Percentiles rank a stretch among this genome's conserved stretches.
phyloP scores from a whole-genome alignment of 2,797 vertebrate species.

The Mycteria americana region DNA sequence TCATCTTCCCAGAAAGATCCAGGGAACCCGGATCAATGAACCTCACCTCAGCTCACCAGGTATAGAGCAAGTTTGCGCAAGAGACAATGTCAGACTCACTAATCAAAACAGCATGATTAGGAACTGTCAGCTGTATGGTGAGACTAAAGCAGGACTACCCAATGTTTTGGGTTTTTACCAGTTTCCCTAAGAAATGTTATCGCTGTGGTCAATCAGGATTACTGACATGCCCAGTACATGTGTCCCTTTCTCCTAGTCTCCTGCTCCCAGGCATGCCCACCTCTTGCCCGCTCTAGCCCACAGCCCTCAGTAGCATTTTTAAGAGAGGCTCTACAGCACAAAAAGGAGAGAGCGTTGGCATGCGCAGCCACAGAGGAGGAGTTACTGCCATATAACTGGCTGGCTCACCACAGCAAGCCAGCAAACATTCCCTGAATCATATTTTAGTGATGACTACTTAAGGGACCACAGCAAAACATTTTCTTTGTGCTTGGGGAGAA shows the following conservation, averaged over 20 bases:
- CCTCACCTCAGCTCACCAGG: background rate
- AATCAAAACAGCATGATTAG: background rate
- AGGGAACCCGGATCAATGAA: background rate
- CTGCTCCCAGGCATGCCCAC: background rate
- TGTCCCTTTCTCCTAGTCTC: background rate
- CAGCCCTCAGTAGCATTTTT: background rate
- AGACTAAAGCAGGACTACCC: background rate
- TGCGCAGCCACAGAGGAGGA: background rate
- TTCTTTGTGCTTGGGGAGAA: background rate
- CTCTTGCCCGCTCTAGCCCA: background rate
- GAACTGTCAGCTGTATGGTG: background rate
- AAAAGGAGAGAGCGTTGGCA: background rate
- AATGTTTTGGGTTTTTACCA: background rate
- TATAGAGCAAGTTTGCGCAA: background rate
- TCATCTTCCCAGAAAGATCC: background rate
- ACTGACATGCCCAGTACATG: fast-evolving
- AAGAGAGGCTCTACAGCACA: background rate
- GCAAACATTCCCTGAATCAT: background rate
- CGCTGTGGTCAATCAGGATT: background rate
- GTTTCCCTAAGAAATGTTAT: background rate
- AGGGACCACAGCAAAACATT: background rate
- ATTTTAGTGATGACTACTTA: background rate
- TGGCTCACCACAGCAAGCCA: background rate
- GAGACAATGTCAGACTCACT: background rate
- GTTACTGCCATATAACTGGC: background rate